Conservation (phyloP, 2,113 vertebrate species). For the Cromileptes altivelis region DNA sequence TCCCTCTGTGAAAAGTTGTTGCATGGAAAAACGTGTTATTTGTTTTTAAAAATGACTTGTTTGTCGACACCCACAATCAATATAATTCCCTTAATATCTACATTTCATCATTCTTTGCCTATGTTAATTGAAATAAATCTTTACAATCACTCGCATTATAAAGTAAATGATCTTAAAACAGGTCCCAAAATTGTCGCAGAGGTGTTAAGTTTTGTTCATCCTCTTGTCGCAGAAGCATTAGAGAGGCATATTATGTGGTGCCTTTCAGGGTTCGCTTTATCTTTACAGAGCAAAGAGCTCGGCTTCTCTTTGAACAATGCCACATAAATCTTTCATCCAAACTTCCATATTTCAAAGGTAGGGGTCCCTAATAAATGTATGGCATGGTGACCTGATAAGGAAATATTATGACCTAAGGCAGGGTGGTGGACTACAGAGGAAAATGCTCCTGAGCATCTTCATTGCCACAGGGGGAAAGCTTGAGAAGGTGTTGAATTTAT, state of each 20-base stretch:
- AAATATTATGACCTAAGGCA: conserved; percentile 78
- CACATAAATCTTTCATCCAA: conserved; percentile 83
- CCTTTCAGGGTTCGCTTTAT: conserved; percentile 66
- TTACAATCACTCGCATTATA: background rate
- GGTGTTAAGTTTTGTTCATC: conserved; percentile 18
- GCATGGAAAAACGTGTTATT: background rate
- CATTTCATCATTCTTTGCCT: background rate
- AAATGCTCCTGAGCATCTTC: conserved; percentile 53
- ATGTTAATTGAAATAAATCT: background rate
- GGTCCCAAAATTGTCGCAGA: background rate
- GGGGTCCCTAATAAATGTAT: conserved; percentile 77
- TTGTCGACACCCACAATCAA: background rate
- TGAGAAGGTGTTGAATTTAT: conserved; percentile 53
- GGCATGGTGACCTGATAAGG: conserved; percentile 75
- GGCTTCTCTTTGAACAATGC: conserved; percentile 83
- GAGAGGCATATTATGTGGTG: conserved; percentile 39
- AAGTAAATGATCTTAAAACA: background rate
- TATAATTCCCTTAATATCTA: background rate
- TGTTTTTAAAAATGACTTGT: background rate
- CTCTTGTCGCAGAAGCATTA: conserved; percentile 28
- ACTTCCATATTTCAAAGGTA: conserved; percentile 82
- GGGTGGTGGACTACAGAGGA: conserved; percentile 70
- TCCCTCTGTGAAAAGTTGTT: background rate
- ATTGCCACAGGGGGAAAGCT: conserved; percentile 52
- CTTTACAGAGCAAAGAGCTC: conserved; percentile 74